Base-by-base conservation (phyloP, 2,888 invertebrate genomes). In the Amiota minor region DNA sequence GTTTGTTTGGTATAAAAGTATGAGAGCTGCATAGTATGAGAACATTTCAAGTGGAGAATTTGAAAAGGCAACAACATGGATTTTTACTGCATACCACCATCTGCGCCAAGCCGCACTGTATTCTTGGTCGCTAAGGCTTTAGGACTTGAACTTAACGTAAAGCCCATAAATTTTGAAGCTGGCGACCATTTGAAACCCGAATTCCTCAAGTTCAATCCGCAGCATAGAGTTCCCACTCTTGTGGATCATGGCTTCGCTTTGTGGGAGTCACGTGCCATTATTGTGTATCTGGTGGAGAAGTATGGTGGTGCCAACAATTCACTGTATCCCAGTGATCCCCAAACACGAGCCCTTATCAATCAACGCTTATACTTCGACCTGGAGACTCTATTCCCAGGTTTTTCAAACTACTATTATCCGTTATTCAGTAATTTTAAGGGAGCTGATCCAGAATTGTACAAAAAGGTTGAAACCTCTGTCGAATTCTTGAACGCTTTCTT, bases 221-320 rank as follows among this genome's bases (percentile, higher is more conserved):
- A 96, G 89, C 96, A 96, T 87, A 93, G 93, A 20, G 92, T 97
- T 71, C 97, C 97, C 0, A 95, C 95, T 0, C 89, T 97, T 61
- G 93, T 94, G 73, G 97, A 97, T 89, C 93, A 95, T 83, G 96
- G 95, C 0, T 93, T 96, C 86, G 89, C 92, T 20, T 87, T 97
- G 71, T 95, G 94, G 92, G 97, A 97, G 90, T 96, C 96, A 53
- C 94, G 96, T 53, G 94, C 95, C 72, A 96, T 97, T 87, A 92
- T 94, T 88, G 91, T 92, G 0, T 97, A 97, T 89, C 91, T 97
- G 85, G 94, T 91, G 14, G 93, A 93, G 89, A 93, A 94, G 85
- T 96, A 96, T 86, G 95, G 93, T 61, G 95, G 94, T 87, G 35
- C 73, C n/a, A 92, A 94, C 79, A 94, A 94, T 82, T 23, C 62